A percentile compares a stretch with the other conserved stretches of the same genome.
Conservation (phyloP, 2,113 vertebrate genomes). For the Seriola rivoliana region DNA sequence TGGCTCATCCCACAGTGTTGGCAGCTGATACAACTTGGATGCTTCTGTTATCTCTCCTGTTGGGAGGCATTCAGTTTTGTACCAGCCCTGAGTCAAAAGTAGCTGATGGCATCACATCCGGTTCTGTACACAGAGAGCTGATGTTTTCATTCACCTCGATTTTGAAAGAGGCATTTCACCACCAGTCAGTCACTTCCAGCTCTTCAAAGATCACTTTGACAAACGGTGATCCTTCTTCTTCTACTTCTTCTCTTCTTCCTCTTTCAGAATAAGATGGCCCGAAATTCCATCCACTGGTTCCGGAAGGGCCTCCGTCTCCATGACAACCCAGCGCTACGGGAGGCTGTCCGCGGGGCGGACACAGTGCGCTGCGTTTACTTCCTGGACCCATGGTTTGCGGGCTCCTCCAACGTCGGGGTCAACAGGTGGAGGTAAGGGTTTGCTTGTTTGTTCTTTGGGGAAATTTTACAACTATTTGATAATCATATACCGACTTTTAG, state of each 20-base stretch:
- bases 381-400: constrained; percentile 87
- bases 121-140: neutral
- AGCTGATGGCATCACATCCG: neutral
- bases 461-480: too few relatives aligned
- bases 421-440: constrained; percentile 85
- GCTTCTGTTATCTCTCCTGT: neutral
- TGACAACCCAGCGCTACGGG: constrained; percentile 83
- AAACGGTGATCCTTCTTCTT: neutral
- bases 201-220: neutral
- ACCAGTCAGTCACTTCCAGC: neutral
- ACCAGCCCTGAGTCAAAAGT: neutral
- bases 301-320: constrained; percentile 87
- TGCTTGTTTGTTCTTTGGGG: too few relatives aligned
- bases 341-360: constrained; percentile 81
- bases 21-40: neutral
- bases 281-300: constrained; percentile 88
- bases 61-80: neutral
- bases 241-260: neutral
- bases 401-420: constrained; percentile 86
- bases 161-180: neutral
- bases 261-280: constrained; percentile 77
- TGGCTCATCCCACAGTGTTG: constrained; percentile 11
- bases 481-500: too few relatives aligned
- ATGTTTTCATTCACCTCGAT: neutral
- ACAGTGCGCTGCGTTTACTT: constrained; percentile 86